Conservation (phyloP, 2,797 vertebrate genomes). For the Channallabes apus region DNA sequence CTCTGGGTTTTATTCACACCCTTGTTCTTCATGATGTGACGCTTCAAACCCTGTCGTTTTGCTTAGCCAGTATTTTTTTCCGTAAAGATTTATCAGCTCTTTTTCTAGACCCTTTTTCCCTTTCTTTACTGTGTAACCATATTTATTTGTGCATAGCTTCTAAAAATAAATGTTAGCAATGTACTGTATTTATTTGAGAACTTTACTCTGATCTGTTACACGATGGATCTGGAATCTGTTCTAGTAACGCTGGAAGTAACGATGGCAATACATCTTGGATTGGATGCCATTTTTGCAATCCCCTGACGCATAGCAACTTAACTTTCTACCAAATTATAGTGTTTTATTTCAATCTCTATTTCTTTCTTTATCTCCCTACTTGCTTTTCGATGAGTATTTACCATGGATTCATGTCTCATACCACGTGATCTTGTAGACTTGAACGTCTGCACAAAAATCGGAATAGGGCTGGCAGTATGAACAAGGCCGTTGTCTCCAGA, state of each 20-base stretch:
- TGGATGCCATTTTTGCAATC: background rate
- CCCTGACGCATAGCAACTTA: too few relatives aligned
- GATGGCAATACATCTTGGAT: background rate
- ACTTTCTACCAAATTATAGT: too few relatives aligned
- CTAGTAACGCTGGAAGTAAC: background rate
- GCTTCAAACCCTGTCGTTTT: background rate
- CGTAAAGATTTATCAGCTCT: background rate
- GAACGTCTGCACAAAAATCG: too few relatives aligned
- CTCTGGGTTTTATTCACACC: conserved; percentile 8
- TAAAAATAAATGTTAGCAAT: background rate
- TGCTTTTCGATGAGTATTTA: too few relatives aligned
- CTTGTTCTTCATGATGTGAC: background rate
- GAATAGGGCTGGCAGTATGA: too few relatives aligned
- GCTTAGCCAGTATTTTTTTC: background rate
- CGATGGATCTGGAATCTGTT: too few relatives aligned
- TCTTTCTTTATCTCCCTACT: too few relatives aligned
- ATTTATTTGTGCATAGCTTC: background rate
- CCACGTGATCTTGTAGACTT: too few relatives aligned
- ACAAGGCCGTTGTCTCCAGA: background rate
- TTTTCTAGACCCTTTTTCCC: background rate
- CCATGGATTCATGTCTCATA: too few relatives aligned
- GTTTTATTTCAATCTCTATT: too few relatives aligned
- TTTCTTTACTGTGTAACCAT: background rate
- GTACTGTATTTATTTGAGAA: background rate
- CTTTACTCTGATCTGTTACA: background rate